A percentile compares a stretch with the other conserved stretches of the same genome.
These are phyloP conservation scores for Pituophis catenifer DNA, from an alignment of 2,113 vertebrate species.

Conservation along the genomic window DNA sequence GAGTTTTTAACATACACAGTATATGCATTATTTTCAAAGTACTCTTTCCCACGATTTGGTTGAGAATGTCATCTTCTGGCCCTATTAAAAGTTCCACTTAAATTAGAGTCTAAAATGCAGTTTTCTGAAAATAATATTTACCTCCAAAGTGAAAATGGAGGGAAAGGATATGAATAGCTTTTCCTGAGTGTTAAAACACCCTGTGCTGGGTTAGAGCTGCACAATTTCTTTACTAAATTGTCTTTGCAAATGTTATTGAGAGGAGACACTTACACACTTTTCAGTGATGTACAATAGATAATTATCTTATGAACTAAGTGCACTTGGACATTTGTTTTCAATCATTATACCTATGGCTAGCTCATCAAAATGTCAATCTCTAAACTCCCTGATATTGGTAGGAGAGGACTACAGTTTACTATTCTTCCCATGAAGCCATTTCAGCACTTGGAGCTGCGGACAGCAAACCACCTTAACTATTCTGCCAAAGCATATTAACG, in stretches of 20 bases:
- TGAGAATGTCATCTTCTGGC: background rate
- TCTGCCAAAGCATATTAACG: background rate
- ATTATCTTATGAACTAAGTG: background rate
- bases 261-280: background rate
- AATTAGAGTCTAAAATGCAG: background rate
- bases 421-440: background rate
- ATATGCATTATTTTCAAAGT: background rate
- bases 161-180: background rate
- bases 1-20: background rate
- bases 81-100: background rate
- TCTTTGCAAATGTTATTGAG: background rate
- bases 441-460: slow-evolving; percentile 23
- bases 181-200: no score
- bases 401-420: background rate
- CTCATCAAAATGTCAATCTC: background rate
- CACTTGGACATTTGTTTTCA: background rate
- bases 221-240: background rate
- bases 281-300: background rate
- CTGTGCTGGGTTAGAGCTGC: background rate
- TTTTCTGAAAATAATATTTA: background rate
- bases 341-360: background rate
- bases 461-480: slow-evolving; percentile 1
- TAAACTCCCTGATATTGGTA: background rate
- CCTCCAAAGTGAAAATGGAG: background rate
- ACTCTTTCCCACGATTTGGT: background rate